phyloP scores from a whole-genome alignment of 1,140 invertebrate species.

The Colletes gigas region DNA sequence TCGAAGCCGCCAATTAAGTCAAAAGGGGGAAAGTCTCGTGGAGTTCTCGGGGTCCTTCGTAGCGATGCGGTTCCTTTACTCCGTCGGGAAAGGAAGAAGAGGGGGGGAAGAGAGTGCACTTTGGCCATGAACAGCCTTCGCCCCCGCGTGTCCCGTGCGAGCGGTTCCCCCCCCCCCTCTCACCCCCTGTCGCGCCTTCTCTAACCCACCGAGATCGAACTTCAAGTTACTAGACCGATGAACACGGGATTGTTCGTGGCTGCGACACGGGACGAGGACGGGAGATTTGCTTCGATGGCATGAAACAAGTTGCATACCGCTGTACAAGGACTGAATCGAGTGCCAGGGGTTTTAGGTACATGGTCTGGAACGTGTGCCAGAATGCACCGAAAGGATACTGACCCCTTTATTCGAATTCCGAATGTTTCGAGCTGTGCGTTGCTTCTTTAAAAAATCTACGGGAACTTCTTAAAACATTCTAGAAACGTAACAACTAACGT shows the following conservation, averaged over 20 bases:
- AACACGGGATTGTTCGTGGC: conserved; percentile 33
- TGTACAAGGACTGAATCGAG: conserved; percentile 26
- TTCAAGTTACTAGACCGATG: background rate
- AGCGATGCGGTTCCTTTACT: conserved; percentile 48
- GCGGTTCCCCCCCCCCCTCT: too few relatives aligned
- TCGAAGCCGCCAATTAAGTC: conserved; percentile 55
- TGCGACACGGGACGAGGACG: conserved; percentile 1
- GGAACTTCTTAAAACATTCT: background rate
- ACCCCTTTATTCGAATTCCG: background rate
- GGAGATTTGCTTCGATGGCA: conserved; percentile 33
- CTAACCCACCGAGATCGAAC: background rate
- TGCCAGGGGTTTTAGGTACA: conserved; percentile 15
- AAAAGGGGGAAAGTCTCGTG: conserved; percentile 47
- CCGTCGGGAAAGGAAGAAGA: background rate
- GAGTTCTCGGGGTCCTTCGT: conserved; percentile 30
- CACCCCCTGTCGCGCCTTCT: background rate
- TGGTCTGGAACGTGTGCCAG: conserved; percentile 22
- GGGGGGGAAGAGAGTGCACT: conserved; percentile 14
- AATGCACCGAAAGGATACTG: background rate
- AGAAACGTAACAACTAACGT: too few relatives aligned
- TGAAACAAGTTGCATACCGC: conserved; percentile 29
- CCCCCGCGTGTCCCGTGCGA: conserved; percentile 9
- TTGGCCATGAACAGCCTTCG: conserved; percentile 22
- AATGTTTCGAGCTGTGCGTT: background rate
- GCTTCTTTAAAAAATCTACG: background rate